Evolutionary conservation across 1,140 invertebrate species (phyloP), one percentile per base, ranked within the genome.

Genomic region (Spodoptera frugiperda): DNA sequence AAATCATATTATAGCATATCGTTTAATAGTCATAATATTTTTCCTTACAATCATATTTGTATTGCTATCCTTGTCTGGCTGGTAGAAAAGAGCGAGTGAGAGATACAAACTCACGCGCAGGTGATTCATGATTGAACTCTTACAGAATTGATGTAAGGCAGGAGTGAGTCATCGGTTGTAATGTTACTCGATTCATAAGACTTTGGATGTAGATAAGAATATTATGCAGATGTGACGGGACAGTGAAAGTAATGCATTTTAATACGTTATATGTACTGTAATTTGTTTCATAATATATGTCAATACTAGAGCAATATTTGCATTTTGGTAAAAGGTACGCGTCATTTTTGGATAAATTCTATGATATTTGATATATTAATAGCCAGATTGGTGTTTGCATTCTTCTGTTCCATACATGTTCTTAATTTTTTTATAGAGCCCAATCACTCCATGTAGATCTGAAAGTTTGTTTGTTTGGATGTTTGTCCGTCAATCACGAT

Each of bases 121-220:
- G 46, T 83, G 79, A 80, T 54, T 83, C 81, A 83, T 54, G 61
- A 49, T 12, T 79, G 19, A 54, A 55, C 2, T 73, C 77, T 87
- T 89, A 91, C 84, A 73, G 84, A 89, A 89, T 90, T 88, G 84
- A 87, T 87, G 81, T 87, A 87, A 90, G 82, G 79, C 78, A 77
- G 84, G 82, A 14, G 19, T 90, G 89, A 90, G 71, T 90, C 89
- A 88, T 77, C 21, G 59, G 55, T 73, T 17, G 70, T 25, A 48
- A 72, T 59, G 71, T 59, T 15, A 73, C 63, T 19, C 6, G 44
- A 48, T 15, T 19, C 19, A 25, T 14, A 21, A 59, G 44, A 21
- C 78, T 46, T 6, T 14, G 55, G 46, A 73, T 48, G 59, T 61
- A 15, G 51, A 44, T 48, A 30, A 59, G 15, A 59, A 59, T 72